phyloP scores from a whole-genome alignment of 2,888 invertebrate genomes.

The Nematopogon swammerdamellus region DNA sequence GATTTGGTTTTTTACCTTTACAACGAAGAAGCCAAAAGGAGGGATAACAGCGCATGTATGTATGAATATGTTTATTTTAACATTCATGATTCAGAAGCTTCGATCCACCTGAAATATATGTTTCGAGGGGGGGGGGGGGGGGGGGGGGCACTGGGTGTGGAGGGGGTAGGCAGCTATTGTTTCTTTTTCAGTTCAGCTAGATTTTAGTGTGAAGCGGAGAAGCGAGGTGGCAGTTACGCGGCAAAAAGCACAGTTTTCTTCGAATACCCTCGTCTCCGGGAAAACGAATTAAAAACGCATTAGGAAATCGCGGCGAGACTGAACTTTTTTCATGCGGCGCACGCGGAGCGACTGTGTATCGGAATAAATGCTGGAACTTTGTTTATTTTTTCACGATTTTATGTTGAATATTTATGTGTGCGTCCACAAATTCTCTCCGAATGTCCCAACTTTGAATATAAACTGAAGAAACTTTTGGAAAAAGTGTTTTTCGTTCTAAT shows the following conservation, averaged over 20 bases:
- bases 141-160: too few relatives aligned
- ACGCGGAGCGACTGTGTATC: slow-evolving; percentile 47
- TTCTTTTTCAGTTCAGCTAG: too few relatives aligned
- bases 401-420: slow-evolving; percentile 49
- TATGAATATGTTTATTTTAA: too few relatives aligned
- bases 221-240: neutral
- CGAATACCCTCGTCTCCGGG: slow-evolving; percentile 26
- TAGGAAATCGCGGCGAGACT: slow-evolving; percentile 51
- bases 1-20: too few relatives aligned
- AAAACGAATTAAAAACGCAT: slow-evolving; percentile 55
- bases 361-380: slow-evolving; percentile 39
- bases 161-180: too few relatives aligned
- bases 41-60: too few relatives aligned
- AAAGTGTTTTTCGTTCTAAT: neutral
- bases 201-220: too few relatives aligned
- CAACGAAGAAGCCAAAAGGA: too few relatives aligned
- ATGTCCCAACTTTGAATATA: neutral
- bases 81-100: too few relatives aligned
- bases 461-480: neutral
- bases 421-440: slow-evolving; percentile 8
- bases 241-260: neutral
- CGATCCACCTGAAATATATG: too few relatives aligned
- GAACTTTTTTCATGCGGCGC: slow-evolving; percentile 45
- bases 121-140: too few relatives aligned
- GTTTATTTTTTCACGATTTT: slow-evolving; percentile 47